Evolutionary conservation across 2,888 invertebrate species (phyloP), one percentile per base, ranked within the genome.

Genomic region (Polydrusus cervinus): DNA sequence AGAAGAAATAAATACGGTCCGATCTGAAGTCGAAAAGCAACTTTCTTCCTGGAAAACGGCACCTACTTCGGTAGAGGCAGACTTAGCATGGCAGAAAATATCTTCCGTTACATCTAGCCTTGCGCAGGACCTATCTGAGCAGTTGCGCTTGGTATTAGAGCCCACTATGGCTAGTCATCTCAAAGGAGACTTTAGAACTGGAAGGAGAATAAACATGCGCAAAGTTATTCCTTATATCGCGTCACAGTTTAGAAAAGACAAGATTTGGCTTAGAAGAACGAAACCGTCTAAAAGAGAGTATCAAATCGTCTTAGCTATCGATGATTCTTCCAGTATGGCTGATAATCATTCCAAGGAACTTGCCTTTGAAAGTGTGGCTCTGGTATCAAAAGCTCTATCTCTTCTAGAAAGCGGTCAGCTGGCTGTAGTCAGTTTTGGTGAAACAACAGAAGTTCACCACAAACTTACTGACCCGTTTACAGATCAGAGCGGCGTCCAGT

Each of bases 171-270:
- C 97, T 0, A 95, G 97, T 0, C 91, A 97, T 78, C 89, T 97
- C 40, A 95, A 92, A 88, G 99, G 99, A 18, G 99, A 99, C 87
- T 99, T 96, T 87, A 91, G 98, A 66, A 98, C 97, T 0, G 99
- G 99, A 0, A 94, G 97, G 76, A 91, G 99, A 8, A 94, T 99
- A 66, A 99, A 99, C 88, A 99, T 99, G 99, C 92, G 98, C 57
- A 96, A 95, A 85, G 95, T 99, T 69, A 98, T 99, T 84, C 97
- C 99, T 0, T 99, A 99, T 89, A 97, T 99, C 80, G 99, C 99
- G 16, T 98, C 98, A 76, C 96, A 99, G 87, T 99, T 98, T 88
- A 92, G 99, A 55, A 99, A 99, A 86, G 99, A 99, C 86, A 98
- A 98, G 87, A 99, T 99, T 83, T 99, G 99, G 99, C 85, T 99